phyloP scores from a whole-genome alignment of 2,888 invertebrate genomes.

The Argyresthia albistria region DNA sequence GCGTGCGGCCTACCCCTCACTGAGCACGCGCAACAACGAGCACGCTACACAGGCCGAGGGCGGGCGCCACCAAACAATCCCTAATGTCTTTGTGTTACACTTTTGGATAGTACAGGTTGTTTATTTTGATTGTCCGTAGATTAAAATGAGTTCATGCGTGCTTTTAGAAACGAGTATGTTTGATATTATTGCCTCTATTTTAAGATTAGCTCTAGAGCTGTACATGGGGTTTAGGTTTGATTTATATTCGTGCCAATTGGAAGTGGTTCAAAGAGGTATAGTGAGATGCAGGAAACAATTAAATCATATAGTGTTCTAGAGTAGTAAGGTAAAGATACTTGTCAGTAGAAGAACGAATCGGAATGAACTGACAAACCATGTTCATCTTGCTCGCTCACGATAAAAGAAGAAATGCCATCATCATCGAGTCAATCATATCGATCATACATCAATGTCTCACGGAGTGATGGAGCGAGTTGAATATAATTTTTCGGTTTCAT shows the following conservation, averaged over 20 bases:
- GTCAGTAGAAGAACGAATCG: background rate
- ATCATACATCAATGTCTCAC: too few relatives aligned
- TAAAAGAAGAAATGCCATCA: too few relatives aligned
- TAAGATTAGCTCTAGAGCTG: background rate
- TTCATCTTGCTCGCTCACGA: too few relatives aligned
- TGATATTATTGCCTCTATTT: background rate
- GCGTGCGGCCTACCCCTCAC: too few relatives aligned
- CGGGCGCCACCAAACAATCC: background rate
- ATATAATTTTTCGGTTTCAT: too few relatives aligned
- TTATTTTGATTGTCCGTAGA: background rate
- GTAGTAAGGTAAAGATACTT: background rate
- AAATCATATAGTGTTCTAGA: too few relatives aligned
- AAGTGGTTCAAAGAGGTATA: background rate
- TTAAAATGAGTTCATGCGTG: conserved; percentile 1
- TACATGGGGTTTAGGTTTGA: too few relatives aligned
- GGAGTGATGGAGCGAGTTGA: too few relatives aligned
- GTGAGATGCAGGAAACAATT: too few relatives aligned
- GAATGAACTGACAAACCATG: background rate
- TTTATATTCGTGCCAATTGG: background rate
- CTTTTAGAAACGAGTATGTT: background rate
- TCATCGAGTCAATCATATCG: too few relatives aligned
- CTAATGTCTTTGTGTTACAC: background rate
- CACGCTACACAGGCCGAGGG: background rate
- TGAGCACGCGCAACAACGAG: background rate
- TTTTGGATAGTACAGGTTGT: background rate